These are phyloP conservation scores for Serilophus lunatus DNA, from an alignment of 2,113 vertebrate species.

Conservation along the genomic window DNA sequence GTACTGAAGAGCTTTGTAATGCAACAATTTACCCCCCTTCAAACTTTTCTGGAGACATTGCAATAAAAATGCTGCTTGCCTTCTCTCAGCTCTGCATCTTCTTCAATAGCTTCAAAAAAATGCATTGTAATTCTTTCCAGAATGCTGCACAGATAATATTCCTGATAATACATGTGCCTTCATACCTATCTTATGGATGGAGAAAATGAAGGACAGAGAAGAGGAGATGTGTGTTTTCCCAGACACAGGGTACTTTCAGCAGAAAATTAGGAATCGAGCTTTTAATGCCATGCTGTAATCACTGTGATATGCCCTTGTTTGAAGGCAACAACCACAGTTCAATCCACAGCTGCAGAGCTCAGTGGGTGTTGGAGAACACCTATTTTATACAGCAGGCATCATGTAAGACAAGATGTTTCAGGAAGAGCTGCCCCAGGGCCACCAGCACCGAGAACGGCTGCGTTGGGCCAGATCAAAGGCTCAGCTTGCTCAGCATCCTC, in stretches of 20 bases:
- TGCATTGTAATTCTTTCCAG: background rate
- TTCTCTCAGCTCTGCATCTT: background rate
- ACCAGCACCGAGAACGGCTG: background rate
- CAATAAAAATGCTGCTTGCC: background rate
- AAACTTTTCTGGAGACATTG: background rate
- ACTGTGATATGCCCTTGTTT: background rate
- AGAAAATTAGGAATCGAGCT: background rate
- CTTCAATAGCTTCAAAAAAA: background rate
- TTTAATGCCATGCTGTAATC: background rate
- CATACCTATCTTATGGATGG: background rate
- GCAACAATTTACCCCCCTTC: background rate
- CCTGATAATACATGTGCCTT: fast-evolving
- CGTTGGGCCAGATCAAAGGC: background rate
- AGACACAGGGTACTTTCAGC: background rate
- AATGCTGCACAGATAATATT: background rate
- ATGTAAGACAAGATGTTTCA: background rate
- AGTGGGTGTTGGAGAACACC: background rate
- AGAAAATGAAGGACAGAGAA: background rate
- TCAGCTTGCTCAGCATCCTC: background rate
- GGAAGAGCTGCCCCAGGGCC: background rate
- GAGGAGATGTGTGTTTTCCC: background rate
- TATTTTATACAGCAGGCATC: background rate
- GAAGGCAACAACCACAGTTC: background rate
- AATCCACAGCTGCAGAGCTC: background rate
- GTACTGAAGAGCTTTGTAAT: background rate